Evolutionary conservation across 1,140 invertebrate species (phyloP).

Genomic region (Ctenoplectra terminalis): DNA sequence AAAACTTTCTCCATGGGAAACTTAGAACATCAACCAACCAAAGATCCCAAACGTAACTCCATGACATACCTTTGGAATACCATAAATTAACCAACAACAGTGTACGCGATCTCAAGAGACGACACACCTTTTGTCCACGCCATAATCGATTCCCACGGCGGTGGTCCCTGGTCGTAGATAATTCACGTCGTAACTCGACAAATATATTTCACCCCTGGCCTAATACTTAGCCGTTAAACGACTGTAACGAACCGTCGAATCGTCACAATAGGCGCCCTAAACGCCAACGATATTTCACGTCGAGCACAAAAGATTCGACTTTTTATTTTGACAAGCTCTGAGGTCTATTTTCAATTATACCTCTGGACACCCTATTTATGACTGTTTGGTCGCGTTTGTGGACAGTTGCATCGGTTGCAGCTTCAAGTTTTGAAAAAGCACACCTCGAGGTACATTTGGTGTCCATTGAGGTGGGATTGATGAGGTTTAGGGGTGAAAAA

Average conservation of each 20-base stretch:
- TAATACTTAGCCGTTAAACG: constrained; percentile 50
- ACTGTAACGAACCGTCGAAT: constrained; percentile 56
- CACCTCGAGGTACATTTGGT: neutral
- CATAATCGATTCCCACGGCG: constrained; percentile 37
- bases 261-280: constrained; percentile 54
- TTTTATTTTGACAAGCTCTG: constrained; percentile 57
- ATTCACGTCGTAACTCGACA: constrained; percentile 23
- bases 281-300: constrained; percentile 62
- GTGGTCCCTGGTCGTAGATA: constrained; percentile 15
- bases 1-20: neutral
- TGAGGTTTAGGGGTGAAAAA: neutral
- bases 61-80: neutral
- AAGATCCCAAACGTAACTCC: neutral
- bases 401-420: neutral
- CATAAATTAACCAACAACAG: constrained; percentile 20
- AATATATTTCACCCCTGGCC: constrained; percentile 21
- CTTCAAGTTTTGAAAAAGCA: neutral
- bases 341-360: constrained; percentile 27
- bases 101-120: neutral
- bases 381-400: neutral
- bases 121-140: constrained; percentile 1
- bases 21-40: neutral
- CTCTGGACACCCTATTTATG: neutral
- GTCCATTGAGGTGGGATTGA: neutral
- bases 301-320: constrained; percentile 38